These are phyloP conservation scores for Amblyraja radiata DNA, from an alignment of 2,797 vertebrate genomes.

Conservation along the genomic window DNA sequence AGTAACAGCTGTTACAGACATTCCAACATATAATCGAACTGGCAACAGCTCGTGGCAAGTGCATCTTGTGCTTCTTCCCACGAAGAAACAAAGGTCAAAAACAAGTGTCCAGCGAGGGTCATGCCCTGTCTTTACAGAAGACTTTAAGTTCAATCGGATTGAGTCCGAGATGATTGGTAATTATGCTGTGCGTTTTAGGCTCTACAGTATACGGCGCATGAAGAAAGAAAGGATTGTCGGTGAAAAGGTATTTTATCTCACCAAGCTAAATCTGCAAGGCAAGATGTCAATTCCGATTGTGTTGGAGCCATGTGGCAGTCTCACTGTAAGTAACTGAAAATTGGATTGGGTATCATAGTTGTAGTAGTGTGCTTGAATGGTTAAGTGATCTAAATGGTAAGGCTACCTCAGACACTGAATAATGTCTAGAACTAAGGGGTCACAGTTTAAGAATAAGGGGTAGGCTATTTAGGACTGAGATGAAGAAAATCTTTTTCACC, in stretches of 20 bases:
- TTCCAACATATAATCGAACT: constrained; percentile 75
- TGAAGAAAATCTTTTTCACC: too few relatives aligned
- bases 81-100: constrained; percentile 90
- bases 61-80: constrained; percentile 89
- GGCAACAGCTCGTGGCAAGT: constrained; percentile 93
- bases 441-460: neutral
- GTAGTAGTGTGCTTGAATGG: neutral
- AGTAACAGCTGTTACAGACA: constrained; percentile 86
- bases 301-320: constrained; percentile 79
- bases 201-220: constrained; percentile 85
- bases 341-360: neutral
- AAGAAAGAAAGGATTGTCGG: constrained; percentile 94
- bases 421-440: neutral
- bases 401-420: neutral
- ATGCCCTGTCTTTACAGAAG: constrained; percentile 87
- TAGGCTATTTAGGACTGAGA: too few relatives aligned
- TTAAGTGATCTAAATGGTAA: neutral
- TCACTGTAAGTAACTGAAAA: constrained; percentile 72
- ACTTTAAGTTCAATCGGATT: constrained; percentile 85
- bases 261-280: constrained; percentile 94
- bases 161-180: constrained; percentile 95
- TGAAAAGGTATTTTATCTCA: constrained; percentile 95
- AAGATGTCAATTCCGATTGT: constrained; percentile 89
- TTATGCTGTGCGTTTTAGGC: constrained; percentile 84
- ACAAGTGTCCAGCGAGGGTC: constrained; percentile 83